These are phyloP conservation scores for Beris chalybata DNA, from an alignment of 2,888 invertebrate species.

Conservation along the genomic window DNA sequence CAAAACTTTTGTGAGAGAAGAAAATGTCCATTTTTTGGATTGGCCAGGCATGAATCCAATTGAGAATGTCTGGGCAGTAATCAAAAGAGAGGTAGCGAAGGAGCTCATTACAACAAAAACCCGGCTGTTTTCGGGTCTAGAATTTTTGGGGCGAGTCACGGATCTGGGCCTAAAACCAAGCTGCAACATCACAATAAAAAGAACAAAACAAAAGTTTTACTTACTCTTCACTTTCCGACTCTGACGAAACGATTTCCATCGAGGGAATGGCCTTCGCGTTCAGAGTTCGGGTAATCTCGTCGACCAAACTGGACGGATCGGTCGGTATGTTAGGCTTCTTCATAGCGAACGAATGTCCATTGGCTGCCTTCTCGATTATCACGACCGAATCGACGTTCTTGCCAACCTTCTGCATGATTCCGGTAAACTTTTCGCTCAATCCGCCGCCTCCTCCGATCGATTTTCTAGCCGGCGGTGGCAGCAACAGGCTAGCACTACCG, in stretches of 20 bases:
- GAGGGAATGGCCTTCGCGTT: conserved; percentile 53
- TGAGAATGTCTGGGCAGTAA: too few relatives aligned
- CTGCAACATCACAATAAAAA: too few relatives aligned
- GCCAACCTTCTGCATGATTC: conserved; percentile 51
- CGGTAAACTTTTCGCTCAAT: conserved; percentile 51
- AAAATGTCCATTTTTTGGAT: too few relatives aligned
- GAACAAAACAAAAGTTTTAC: conserved; percentile 33
- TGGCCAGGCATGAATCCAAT: too few relatives aligned
- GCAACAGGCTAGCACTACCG: background rate
- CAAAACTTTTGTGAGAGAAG: too few relatives aligned
- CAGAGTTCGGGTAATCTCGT: conserved; percentile 58
- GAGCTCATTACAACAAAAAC: too few relatives aligned
- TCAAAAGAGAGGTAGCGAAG: too few relatives aligned
- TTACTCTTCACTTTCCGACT: conserved; percentile 64
- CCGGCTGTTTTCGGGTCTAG: too few relatives aligned
- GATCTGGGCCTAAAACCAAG: too few relatives aligned
- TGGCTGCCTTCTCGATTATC: conserved; percentile 46
- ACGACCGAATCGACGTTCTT: conserved; percentile 45
- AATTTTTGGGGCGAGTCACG: too few relatives aligned
- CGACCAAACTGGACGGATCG: conserved; percentile 58
- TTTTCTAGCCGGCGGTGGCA: background rate
- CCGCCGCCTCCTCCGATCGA: conserved; percentile 17
- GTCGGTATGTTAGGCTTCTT: conserved; percentile 51
- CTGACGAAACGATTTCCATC: conserved; percentile 69
- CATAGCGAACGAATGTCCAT: conserved; percentile 47